phyloP scores from a whole-genome alignment of 2,797 vertebrate species.

The Apogon talboti region DNA sequence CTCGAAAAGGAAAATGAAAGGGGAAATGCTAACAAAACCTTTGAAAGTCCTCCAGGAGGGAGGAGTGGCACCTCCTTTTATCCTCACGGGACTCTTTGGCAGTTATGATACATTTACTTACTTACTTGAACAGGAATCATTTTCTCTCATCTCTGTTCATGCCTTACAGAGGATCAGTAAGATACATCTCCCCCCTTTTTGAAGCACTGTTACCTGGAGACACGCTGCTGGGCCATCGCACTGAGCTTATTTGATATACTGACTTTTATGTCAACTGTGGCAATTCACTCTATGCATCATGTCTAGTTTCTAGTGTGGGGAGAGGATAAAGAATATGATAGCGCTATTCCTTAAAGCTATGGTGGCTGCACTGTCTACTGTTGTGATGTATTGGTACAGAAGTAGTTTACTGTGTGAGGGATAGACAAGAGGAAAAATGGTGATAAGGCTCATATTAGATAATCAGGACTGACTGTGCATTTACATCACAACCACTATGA shows the following conservation, averaged over 20 bases:
- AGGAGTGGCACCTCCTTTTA: slow-evolving; percentile 47
- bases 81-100: slow-evolving; percentile 62
- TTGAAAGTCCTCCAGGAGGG: slow-evolving; percentile 34
- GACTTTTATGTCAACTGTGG: slow-evolving; percentile 72
- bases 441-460: slow-evolving; percentile 37
- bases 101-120: slow-evolving; percentile 77
- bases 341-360: slow-evolving; percentile 54
- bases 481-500: not conserved
- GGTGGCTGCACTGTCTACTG: slow-evolving; percentile 30
- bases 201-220: slow-evolving; percentile 74
- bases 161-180: slow-evolving; percentile 65
- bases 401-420: slow-evolving; percentile 26
- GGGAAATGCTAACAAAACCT: slow-evolving; percentile 30
- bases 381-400: slow-evolving; percentile 42
- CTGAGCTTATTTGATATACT: slow-evolving; percentile 75
- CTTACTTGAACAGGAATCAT: slow-evolving; percentile 70
- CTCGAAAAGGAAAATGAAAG: not conserved
- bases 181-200: slow-evolving; percentile 67
- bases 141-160: slow-evolving; percentile 69
- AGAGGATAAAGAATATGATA: slow-evolving; percentile 53
- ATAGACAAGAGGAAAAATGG: not conserved
- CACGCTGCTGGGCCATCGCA: slow-evolving; percentile 53
- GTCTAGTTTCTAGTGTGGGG: slow-evolving; percentile 55
- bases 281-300: slow-evolving; percentile 71
- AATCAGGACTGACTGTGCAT: slow-evolving; percentile 20